Conservation (phyloP, 2,797 vertebrate genomes). For the Oreochromis grahami region DNA sequence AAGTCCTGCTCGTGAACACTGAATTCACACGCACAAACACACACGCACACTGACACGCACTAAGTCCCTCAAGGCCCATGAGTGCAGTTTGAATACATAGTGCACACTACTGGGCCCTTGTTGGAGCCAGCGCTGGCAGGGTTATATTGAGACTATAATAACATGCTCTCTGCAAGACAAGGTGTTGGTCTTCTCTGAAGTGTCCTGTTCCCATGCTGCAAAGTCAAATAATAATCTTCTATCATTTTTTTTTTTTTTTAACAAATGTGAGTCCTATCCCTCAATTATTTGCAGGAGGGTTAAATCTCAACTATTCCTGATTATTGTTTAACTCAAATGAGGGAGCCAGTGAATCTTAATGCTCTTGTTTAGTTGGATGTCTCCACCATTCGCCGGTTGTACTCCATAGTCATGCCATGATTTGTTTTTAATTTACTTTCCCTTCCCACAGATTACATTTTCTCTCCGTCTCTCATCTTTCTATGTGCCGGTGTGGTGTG, state of each 20-base stretch:
- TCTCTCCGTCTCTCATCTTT: conserved; percentile 51
- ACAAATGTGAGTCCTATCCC: conserved; percentile 8
- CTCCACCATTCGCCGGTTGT: conserved; percentile 30
- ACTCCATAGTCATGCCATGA: conserved; percentile 36
- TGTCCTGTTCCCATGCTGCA: not conserved
- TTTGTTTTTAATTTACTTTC: conserved; percentile 68
- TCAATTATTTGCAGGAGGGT: not conserved
- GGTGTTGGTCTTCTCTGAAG: conserved; percentile 20
- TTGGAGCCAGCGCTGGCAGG: conserved; percentile 12
- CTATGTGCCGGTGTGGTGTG: conserved; percentile 28
- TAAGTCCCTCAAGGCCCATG: conserved; percentile 43
- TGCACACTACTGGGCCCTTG: conserved; percentile 16
- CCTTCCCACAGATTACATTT: conserved; percentile 59
- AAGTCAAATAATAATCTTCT: conserved; percentile 17
- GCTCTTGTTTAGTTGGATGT: conserved; percentile 48
- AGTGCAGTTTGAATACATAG: conserved; percentile 53
- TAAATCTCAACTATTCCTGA: conserved; percentile 13
- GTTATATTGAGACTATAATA: conserved; percentile 38
- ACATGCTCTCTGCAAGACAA: conserved; percentile 37
- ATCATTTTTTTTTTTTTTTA: conserved; percentile 1
- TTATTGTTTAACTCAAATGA: conserved; percentile 31
- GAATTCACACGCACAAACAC: conserved; percentile 35
- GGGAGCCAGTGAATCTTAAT: conserved; percentile 18
- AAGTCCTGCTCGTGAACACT: conserved; percentile 55
- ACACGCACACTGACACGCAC: conserved; percentile 26